Evolutionary conservation across 2,113 vertebrate species (phyloP), one percentile per base, ranked within the genome.

Genomic region (Nipponia nippon): DNA sequence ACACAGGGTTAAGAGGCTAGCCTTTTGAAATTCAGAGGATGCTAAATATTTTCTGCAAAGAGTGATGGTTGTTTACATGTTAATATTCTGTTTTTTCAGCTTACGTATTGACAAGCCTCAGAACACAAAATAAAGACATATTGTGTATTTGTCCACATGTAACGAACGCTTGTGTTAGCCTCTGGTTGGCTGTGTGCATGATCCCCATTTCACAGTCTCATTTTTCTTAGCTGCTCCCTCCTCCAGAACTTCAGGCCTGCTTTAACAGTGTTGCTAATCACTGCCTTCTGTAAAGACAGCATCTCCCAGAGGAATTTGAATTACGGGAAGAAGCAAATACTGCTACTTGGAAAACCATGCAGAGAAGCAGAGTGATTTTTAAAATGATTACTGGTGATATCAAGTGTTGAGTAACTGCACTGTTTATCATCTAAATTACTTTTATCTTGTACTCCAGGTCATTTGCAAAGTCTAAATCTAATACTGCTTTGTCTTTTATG

Each of bases 391-490:
- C 67, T 77, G 71, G 34, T 80, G 75, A 80, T 95, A 94, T 38
- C 23, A 0, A 77, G n/a, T 73, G 62, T 58, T 77, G 90, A 91
- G 70, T 83, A 94, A 90, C 62, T 85, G 53, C 53, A 6, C 38
- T 21, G 62, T 87, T 96, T 94, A 66, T 94, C 92, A 90, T 78
- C 49, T 47, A 82, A 91, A 93, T 90, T 85, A 83, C 78, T 92
- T 96, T 85, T 77, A 90, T 89, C 46, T 70, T 55, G 34, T 83
- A 67, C 13, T 90, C 36, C 36, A 34, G 75, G 53, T 95, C 78
- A 86, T 85, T 95, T 62, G 73, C 34, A 10, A 77, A 90, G 36
- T n/a, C 66, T 94, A 90, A 92, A 88, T 88, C 75, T 92, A 93
- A 90, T 90, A 58, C 20, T 47, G 29, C 46, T 81, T 80, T 89